Evolutionary conservation across 1,140 invertebrate genomes (phyloP).

Genomic region (Rhopalosiphum padi): DNA sequence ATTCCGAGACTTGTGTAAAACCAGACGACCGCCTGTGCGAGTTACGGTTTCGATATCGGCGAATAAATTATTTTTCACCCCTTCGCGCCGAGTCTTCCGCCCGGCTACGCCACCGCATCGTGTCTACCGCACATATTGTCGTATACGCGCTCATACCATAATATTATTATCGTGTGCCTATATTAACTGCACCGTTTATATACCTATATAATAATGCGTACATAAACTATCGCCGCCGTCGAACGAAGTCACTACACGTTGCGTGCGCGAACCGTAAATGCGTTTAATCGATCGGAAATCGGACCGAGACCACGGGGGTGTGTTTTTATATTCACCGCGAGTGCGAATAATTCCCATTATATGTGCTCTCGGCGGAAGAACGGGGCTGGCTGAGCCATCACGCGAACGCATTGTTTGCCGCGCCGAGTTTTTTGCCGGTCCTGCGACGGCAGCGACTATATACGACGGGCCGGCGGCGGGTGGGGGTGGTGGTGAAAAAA

Average conservation of each 20-base stretch:
- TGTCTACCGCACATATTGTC: neutral
- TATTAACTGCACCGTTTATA: no score
- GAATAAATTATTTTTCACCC: no score
- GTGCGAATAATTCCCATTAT: neutral
- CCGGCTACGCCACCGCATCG: neutral
- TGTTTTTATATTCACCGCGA: neutral
- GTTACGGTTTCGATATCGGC: no score
- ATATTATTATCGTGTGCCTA: neutral
- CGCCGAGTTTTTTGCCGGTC: neutral
- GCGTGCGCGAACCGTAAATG: neutral
- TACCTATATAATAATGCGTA: neutral
- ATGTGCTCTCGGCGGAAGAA: neutral
- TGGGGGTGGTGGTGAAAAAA: neutral
- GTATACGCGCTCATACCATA: neutral
- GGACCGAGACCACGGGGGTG: neutral
- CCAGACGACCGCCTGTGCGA: no score
- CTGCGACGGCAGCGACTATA: no score
- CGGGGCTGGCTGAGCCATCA: neutral
- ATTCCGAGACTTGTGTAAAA: no score
- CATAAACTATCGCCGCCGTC: neutral
- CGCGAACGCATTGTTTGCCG: slow-evolving; percentile 1
- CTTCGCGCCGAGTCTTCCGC: no score
- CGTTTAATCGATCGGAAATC: slow-evolving; percentile 27
- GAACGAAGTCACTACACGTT: neutral
- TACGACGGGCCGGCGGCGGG: no score